Conservation (phyloP, 2,888 invertebrate genomes). For the Stomorhina lunata region DNA sequence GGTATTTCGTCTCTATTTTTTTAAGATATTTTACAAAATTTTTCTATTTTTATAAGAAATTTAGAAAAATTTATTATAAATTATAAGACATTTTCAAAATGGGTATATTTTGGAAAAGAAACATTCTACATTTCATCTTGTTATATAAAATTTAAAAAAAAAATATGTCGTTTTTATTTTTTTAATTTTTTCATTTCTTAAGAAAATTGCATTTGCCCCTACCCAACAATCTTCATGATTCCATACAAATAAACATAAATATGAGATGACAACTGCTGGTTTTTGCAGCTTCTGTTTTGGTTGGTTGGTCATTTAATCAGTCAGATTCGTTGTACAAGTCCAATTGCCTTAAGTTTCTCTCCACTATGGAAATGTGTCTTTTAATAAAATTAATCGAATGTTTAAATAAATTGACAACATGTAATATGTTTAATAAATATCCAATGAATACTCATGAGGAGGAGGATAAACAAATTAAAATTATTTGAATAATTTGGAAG, state of each 20-base stretch:
- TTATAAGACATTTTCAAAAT: too few relatives aligned
- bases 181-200: neutral
- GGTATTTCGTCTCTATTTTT: too few relatives aligned
- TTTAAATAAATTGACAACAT: conserved; percentile 18
- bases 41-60: too few relatives aligned
- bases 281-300: conserved; percentile 63
- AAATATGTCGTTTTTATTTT: too few relatives aligned
- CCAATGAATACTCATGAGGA: too few relatives aligned
- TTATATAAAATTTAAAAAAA: neutral
- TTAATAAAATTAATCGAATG: conserved; percentile 22
- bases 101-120: too few relatives aligned
- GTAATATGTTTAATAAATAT: too few relatives aligned
- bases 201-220: neutral
- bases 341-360: conserved; percentile 6
- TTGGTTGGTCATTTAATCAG: conserved; percentile 6
- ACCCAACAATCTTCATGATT: conserved; percentile 20
- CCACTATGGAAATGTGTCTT: conserved; percentile 26
- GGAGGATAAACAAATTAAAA: too few relatives aligned
- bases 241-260: conserved; percentile 34
- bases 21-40: too few relatives aligned
- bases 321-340: neutral
- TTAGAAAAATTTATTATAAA: too few relatives aligned
- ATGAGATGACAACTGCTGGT: conserved; percentile 58
- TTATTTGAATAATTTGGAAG: too few relatives aligned
- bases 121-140: neutral